Evolutionary conservation across 2,888 invertebrate species (phyloP).

Genomic region (Patella depressa): DNA sequence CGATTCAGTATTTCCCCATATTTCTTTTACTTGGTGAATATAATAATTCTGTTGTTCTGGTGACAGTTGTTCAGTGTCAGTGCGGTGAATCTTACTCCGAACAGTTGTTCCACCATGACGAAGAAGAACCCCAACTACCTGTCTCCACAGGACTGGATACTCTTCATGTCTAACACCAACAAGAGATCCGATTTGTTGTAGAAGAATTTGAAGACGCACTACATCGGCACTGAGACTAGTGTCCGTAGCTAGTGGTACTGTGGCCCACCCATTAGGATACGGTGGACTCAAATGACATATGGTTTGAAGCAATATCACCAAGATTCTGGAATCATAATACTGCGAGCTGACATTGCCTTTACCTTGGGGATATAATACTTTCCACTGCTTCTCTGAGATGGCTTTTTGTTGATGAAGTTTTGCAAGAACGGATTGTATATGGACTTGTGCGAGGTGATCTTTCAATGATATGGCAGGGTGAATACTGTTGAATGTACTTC

Average conservation of each 20-base stretch:
- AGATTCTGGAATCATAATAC: constrained; percentile 53
- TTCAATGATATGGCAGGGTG: constrained; percentile 55
- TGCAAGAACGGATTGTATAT: constrained; percentile 50
- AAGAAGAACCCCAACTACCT: constrained; percentile 51
- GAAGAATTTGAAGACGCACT: constrained; percentile 53
- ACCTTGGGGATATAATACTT: constrained; percentile 52
- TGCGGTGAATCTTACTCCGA: constrained; percentile 49
- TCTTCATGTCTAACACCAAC: constrained; percentile 33
- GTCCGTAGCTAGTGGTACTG: constrained; percentile 54
- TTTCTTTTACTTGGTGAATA: constrained; percentile 38
- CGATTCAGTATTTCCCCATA: constrained; percentile 33
- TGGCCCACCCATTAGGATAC: constrained; percentile 66
- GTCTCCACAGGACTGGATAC: constrained; percentile 38
- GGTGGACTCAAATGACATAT: constrained; percentile 65
- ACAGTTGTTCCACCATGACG: constrained; percentile 55
- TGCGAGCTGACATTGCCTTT: constrained; percentile 50
- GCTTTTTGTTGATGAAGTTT: constrained; percentile 44
- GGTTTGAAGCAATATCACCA: constrained; percentile 58
- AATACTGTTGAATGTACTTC: constrained; percentile 54
- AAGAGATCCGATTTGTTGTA: constrained; percentile 39
- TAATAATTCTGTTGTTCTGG: constrained; percentile 48
- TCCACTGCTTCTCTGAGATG: constrained; percentile 52
- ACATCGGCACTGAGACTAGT: constrained; percentile 62
- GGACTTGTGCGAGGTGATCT: constrained; percentile 52
- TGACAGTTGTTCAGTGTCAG: constrained; percentile 51